Evolutionary conservation across 2,797 vertebrate genomes (phyloP).

Genomic region (Paedocypris micromegethes): DNA sequence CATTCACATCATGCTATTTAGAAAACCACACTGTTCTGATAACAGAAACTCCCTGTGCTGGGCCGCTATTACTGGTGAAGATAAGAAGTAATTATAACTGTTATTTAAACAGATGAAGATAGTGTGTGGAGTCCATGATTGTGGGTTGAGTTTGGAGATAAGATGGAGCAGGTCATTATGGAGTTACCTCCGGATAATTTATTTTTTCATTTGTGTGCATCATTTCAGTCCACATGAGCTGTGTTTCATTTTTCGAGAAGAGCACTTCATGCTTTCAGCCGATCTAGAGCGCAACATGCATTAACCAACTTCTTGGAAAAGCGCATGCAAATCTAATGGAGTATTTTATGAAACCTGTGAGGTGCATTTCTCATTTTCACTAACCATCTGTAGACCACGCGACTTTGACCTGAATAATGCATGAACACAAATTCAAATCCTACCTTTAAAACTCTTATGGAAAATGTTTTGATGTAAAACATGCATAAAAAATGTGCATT

Average conservation of each 20-base stretch:
- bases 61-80: conserved; percentile 10
- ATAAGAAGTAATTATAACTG: conserved; percentile 33
- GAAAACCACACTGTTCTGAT: conserved; percentile 14
- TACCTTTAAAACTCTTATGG: too few relatives aligned
- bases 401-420: too few relatives aligned
- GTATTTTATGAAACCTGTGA: too few relatives aligned
- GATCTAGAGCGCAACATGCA: too few relatives aligned
- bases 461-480: too few relatives aligned
- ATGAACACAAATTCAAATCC: too few relatives aligned
- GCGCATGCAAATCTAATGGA: too few relatives aligned
- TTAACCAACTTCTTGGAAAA: too few relatives aligned
- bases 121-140: conserved; percentile 5
- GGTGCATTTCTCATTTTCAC: too few relatives aligned
- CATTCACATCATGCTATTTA: conserved; percentile 33
- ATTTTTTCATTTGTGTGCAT: neutral
- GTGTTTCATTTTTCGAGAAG: neutral
- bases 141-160: conserved; percentile 15
- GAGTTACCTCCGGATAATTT: neutral
- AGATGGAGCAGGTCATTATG: conserved; percentile 5
- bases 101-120: conserved; percentile 38
- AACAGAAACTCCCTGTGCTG: conserved; percentile 6
- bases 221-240: conserved; percentile 1
- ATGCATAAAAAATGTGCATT: too few relatives aligned
- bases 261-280: too few relatives aligned
- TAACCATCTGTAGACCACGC: too few relatives aligned